Evolutionary conservation across 2,888 invertebrate species (phyloP), one percentile per base, ranked within the genome.

Genomic region (Thera obeliscata): DNA sequence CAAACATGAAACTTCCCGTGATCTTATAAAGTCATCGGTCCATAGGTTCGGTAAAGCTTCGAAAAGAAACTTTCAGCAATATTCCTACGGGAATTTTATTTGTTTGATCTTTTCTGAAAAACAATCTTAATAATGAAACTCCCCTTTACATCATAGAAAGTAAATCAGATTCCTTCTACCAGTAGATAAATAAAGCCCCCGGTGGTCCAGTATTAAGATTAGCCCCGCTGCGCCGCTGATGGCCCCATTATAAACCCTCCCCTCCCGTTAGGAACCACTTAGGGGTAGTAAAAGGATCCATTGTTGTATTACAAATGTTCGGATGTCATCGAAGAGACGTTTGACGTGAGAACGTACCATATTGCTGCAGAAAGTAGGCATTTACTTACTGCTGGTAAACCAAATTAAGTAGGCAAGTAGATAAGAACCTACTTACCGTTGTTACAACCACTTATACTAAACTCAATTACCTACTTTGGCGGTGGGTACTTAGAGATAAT

Each of bases 291-390:
- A 89, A 85, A 84, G 87, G 89, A 84, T 88, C 91, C 82, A 85
- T 93, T 93, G 90, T 91, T 85, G 82, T 83, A 86, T 92, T 88
- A 93, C 88, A 88, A 93, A 93, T 93, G 92, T 87, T 90, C 82
- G 69, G 82, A 85, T 90, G 91, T 91, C 91, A 90, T 86, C 84
- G 70, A 74, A 49, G 70, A 70, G 92, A 92, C 93, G 82, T 87
- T 79, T 90, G 92, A 91, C 84, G 87, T 91, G 93, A 83, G 93
- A 91, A 93, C 87, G 85, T 85, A 86, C 85, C 90, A 87, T 81
- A 78, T 81, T 83, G 85, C 80, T 52, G 73, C 76, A 79, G 70
- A 71, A 76, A 74, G 72, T 64, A 76, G 74, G 72, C 62, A 67
- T 70, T 73, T 71, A 46, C 22, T 3, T 61, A 63, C 59, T 56